Base-by-base conservation (phyloP, 2,888 invertebrate species). In the Masnerella sp. region DNA sequence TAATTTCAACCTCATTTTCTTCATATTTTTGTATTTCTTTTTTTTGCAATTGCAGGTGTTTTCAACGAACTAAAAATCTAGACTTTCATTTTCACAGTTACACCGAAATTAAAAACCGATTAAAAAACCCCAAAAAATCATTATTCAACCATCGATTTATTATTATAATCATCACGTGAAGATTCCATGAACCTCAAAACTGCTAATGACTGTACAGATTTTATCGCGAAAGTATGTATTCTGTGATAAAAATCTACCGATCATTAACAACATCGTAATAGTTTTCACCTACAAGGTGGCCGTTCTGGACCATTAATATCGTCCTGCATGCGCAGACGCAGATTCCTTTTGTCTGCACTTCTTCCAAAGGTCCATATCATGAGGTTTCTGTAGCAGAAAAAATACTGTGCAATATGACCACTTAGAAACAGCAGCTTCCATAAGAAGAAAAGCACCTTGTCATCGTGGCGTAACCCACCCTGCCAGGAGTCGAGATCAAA, bases 211-310 rank as follows among this genome's bases (percentile, higher is more conserved):
- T n/a, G 4, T 49, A 70, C 30, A 58, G 58, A 70, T 70, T 34
- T 62, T 51, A 62, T 64, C 49, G 11, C n/a, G 1, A 30, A 49
- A 42, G 25, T 54, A 49, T 61, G 32, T 38, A 20, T 49, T 43
- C 22, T 2, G 14, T 17, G 56, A 61, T 56, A 61, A 43, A 51
- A 40, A 62, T 70, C 61, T 61, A 52, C 34, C 12, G 54, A 47
- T 69, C 69, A 62, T 69, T 69, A 56, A 40, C 38, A 67, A 49
- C 42, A 14, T 68, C 28, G 4, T n/a, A n/a, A 43, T 22, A 36
- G n/a, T 30, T 56, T 30, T 52, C 20, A 54, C 5, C n/a, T 51
- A 22, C 17, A 69, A 49, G 12, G 12, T 52, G 45, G 8, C 56
- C 22, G 18, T 28, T 43, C 22, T 12, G n/a, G 47, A 51, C 22